Percentiles rank a stretch among this genome's conserved stretches.
Conservation (phyloP, 2,888 invertebrate species). For the Anthoptus insignis region DNA sequence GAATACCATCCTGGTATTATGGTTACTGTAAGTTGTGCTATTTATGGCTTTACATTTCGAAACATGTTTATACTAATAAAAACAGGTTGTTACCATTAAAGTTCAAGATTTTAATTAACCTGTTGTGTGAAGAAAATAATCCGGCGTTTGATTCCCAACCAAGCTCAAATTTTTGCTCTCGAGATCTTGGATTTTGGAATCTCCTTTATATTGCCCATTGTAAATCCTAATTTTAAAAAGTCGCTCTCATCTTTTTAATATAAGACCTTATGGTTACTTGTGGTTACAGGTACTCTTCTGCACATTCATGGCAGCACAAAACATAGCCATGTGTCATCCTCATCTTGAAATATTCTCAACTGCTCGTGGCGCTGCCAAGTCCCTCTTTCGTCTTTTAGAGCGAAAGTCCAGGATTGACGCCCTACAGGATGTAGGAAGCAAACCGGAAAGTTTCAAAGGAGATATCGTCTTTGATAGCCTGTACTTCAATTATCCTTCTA, state of each 20-base stretch:
- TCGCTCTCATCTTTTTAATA: too few relatives aligned
- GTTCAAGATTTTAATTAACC: too few relatives aligned
- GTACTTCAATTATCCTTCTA: constrained; percentile 92
- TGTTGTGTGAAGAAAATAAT: too few relatives aligned
- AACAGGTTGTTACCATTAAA: too few relatives aligned
- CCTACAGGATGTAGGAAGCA: constrained; percentile 71
- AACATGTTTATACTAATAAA: too few relatives aligned
- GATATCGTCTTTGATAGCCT: constrained; percentile 90
- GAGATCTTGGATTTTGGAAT: too few relatives aligned
- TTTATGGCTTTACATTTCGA: not conserved
- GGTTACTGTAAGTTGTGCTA: constrained; percentile 86
- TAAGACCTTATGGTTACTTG: too few relatives aligned
- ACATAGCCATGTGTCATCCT: constrained; percentile 91
- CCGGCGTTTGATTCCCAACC: too few relatives aligned
- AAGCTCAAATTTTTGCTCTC: too few relatives aligned
- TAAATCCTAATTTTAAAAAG: too few relatives aligned
- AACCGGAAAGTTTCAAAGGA: constrained; percentile 86
- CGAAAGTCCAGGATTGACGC: constrained; percentile 72
- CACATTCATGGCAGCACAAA: constrained; percentile 92
- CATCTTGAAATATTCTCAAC: constrained; percentile 91
- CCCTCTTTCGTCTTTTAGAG: constrained; percentile 91
- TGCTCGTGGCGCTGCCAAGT: constrained; percentile 91
- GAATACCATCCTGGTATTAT: constrained; percentile 90
- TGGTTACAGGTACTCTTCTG: constrained; percentile 89
- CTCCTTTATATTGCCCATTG: too few relatives aligned